phyloP scores from a whole-genome alignment of 2,888 invertebrate species.

The Disparrhopalites patrizii region DNA sequence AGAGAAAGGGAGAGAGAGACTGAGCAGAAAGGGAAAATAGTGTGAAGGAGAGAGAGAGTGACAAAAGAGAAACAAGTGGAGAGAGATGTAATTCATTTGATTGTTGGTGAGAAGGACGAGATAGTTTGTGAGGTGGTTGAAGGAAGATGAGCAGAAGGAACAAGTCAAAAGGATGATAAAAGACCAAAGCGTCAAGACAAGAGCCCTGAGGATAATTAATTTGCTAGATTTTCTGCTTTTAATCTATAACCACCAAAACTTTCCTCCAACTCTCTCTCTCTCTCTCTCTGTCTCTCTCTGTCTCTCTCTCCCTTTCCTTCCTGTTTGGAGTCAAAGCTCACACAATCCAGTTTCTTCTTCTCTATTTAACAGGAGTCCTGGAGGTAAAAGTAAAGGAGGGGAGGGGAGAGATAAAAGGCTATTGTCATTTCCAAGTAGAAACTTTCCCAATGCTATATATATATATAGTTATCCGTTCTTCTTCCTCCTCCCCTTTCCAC shows the following conservation, averaged over 20 bases:
- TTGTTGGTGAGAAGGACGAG: constrained; percentile 6
- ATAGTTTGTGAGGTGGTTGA: neutral
- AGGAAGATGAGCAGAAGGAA: neutral
- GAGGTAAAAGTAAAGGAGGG: neutral
- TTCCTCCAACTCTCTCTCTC: neutral
- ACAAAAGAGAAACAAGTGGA: too few species aligned
- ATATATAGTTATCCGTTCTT: too few species aligned
- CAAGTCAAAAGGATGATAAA: constrained; percentile 19
- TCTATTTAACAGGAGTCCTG: neutral
- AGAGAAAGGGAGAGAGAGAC: neutral
- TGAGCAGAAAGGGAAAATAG: too few species aligned
- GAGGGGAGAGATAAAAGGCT: too few species aligned
- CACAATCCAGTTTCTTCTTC: too few species aligned
- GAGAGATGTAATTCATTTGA: constrained; percentile 22
- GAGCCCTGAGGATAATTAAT: constrained; percentile 24
- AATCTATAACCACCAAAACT: constrained; percentile 4
- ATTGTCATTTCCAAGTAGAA: neutral
- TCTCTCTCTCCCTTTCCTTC: neutral
- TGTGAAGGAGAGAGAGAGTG: too few species aligned
- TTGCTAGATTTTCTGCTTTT: constrained; percentile 17
- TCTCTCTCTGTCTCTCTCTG: neutral
- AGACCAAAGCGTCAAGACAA: constrained; percentile 21
- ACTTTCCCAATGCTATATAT: neutral
- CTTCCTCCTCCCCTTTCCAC: neutral
- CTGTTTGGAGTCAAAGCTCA: neutral